phyloP scores from a whole-genome alignment of 1,140 invertebrate genomes.

The Drosophila sulfurigaster region DNA sequence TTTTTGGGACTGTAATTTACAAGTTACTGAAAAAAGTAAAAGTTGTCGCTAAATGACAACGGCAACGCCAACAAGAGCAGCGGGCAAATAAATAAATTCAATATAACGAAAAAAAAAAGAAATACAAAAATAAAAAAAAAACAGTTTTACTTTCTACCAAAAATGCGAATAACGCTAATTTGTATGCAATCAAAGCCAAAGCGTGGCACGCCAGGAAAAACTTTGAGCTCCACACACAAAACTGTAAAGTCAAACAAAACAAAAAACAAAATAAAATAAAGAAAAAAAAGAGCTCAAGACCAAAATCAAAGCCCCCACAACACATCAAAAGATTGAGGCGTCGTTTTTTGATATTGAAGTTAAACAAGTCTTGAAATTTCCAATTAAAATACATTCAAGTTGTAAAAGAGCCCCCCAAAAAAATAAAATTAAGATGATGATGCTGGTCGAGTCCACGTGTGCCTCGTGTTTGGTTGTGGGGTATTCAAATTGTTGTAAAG shows the following conservation, averaged over 20 bases:
- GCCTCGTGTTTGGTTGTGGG: background rate
- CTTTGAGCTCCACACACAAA: conserved; percentile 36
- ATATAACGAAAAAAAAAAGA: conserved; percentile 35
- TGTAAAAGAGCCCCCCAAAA: conserved; percentile 1
- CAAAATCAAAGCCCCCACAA: conserved; percentile 32
- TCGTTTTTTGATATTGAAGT: conserved; percentile 38
- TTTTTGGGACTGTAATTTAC: conserved; percentile 58
- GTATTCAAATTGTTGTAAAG: conserved; percentile 51
- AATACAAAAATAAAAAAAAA: conserved; percentile 32
- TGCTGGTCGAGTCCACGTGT: conserved; percentile 7
- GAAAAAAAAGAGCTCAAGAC: conserved; percentile 23
- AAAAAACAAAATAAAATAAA: background rate
- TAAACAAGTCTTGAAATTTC: conserved; percentile 49
- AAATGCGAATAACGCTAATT: conserved; percentile 80
- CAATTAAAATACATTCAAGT: conserved; percentile 56
- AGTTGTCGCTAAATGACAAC: conserved; percentile 56
- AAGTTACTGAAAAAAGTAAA: conserved; percentile 78
- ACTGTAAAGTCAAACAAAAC: conserved; percentile 30
- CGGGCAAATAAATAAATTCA: conserved; percentile 79
- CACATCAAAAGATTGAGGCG: conserved; percentile 66
- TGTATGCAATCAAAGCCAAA: conserved; percentile 71
- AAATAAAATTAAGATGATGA: background rate
- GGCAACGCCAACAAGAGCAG: conserved; percentile 18
- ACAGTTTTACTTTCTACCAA: conserved; percentile 82
- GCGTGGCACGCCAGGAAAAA: conserved; percentile 53